Conservation (phyloP, 1,140 invertebrate genomes). For the Neoseiulus cucumeris region DNA sequence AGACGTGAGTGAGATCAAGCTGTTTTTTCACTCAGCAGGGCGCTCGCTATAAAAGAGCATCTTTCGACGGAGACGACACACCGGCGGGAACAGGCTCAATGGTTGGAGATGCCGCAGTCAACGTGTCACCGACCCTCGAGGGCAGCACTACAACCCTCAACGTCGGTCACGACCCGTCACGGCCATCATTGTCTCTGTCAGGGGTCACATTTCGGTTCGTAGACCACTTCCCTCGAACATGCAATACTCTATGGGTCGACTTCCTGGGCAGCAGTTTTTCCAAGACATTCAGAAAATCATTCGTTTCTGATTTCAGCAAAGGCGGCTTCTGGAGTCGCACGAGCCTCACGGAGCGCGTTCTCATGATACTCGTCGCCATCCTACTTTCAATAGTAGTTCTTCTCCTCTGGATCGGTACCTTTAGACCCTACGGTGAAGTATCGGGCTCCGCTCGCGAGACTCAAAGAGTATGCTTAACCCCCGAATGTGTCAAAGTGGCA, state of each 20-base stretch:
- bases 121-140: slow-evolving; percentile 3
- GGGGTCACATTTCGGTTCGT: background rate
- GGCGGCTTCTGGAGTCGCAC: slow-evolving; percentile 16
- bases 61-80: slow-evolving; percentile 32
- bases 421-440: background rate
- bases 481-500: slow-evolving; percentile 63
- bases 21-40: slow-evolving; percentile 25
- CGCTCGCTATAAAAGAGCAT: slow-evolving; percentile 31
- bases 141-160: background rate
- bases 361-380: background rate
- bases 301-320: background rate
- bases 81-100: slow-evolving; percentile 24
- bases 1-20: no score
- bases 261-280: background rate
- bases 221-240: background rate
- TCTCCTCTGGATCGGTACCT: slow-evolving; percentile 12
- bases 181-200: background rate
- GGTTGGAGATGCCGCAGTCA: slow-evolving; percentile 17
- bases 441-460: background rate
- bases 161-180: background rate
- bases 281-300: slow-evolving; percentile 6
- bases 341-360: slow-evolving; percentile 1
- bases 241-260: background rate
- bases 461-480: slow-evolving; percentile 43
- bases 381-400: slow-evolving; percentile 15